Conservation (phyloP, 2,113 vertebrate genomes). For the Piprites chloris region DNA sequence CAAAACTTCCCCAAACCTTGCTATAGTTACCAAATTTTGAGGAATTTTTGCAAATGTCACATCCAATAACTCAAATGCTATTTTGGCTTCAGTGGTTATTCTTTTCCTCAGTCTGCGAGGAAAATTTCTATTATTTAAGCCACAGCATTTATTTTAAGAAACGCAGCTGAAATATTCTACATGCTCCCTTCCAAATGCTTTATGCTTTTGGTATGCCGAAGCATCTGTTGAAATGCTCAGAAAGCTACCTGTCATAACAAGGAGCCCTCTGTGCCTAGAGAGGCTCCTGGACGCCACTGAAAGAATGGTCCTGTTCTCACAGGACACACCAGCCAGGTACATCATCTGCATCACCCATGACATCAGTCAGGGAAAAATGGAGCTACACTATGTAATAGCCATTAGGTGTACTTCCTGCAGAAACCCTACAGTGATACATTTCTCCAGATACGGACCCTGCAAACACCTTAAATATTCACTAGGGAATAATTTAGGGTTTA, state of each 20-base stretch:
- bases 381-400: not conserved
- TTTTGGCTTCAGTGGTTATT: constrained; percentile 8
- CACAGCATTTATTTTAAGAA: constrained; percentile 18
- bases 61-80: not conserved
- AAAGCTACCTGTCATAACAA: constrained; percentile 48
- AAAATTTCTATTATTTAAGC: constrained; percentile 66
- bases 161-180: not conserved
- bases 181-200: not conserved
- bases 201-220: constrained; percentile 3
- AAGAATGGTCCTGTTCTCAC: not conserved
- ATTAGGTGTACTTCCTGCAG: not conserved
- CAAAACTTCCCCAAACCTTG: not conserved
- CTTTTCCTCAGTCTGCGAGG: not conserved
- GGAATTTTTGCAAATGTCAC: not conserved
- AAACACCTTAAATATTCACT: accelerated
- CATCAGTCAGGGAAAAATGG: not conserved
- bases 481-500: not conserved
- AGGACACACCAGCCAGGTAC: not conserved
- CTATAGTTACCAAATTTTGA: not conserved
- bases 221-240: constrained; percentile 40
- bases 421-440: not conserved
- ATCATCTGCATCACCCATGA: not conserved
- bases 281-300: not conserved
- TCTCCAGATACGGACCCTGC: not conserved
- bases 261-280: not conserved